Evolutionary conservation across 2,888 invertebrate genomes (phyloP).

Genomic region (Trichacis sp.): DNA sequence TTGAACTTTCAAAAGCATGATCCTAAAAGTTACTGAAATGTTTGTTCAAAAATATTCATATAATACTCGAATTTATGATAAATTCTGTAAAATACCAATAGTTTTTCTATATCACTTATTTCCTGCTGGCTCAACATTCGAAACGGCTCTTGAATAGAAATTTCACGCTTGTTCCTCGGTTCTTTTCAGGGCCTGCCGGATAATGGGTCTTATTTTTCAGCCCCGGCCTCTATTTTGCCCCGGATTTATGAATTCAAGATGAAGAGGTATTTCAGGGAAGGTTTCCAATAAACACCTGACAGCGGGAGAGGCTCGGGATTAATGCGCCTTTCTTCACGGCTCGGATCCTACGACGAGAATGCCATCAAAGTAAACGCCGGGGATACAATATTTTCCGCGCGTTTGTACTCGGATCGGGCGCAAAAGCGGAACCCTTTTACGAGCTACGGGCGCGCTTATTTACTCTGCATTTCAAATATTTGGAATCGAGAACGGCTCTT

Average conservation of each 20-base stretch:
- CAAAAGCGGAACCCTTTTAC: constrained; percentile 1
- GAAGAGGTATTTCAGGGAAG: too few species aligned
- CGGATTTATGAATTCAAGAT: too few species aligned
- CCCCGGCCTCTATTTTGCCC: too few species aligned
- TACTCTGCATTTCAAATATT: constrained; percentile 14
- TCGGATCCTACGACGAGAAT: neutral
- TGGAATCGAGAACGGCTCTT: constrained; percentile 7
- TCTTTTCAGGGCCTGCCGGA: neutral
- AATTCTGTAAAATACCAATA: too few species aligned
- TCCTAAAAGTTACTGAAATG: too few species aligned
- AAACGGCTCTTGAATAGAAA: constrained; percentile 1
- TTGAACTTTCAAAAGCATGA: too few species aligned
- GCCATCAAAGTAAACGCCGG: neutral
- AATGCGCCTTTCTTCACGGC: neutral
- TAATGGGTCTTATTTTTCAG: constrained; percentile 1
- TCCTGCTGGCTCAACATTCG: constrained; percentile 4
- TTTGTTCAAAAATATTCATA: too few species aligned
- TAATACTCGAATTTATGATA: too few species aligned
- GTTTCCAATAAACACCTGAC: too few species aligned
- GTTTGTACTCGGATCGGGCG: neutral
- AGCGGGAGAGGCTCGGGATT: too few species aligned
- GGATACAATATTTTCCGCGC: constrained; percentile 2
- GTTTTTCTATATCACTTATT: neutral
- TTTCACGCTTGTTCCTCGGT: neutral
- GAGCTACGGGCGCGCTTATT: neutral